Percentiles rank a stretch among this genome's conserved stretches.
phyloP scores from a whole-genome alignment of 2,888 invertebrate genomes.

The Habrosyne pyritoides region DNA sequence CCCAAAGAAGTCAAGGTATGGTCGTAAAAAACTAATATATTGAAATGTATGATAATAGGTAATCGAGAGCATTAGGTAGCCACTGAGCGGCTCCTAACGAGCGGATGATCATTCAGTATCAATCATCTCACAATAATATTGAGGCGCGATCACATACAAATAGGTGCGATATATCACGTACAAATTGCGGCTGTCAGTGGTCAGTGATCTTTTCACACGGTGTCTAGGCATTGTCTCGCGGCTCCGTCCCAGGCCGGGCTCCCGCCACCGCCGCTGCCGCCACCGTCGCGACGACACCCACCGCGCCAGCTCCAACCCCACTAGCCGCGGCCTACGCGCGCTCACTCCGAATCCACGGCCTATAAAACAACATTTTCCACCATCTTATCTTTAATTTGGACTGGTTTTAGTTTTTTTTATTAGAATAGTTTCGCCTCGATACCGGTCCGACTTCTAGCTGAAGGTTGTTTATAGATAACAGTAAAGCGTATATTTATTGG shows the following conservation, averaged over 20 bases:
- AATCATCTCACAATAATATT: conserved; percentile 40
- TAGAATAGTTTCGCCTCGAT: conserved; percentile 80
- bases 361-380: conserved; percentile 47
- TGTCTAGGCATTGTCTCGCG: conserved; percentile 26
- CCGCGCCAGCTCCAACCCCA: not conserved
- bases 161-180: conserved; percentile 39
- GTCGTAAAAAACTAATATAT: conserved; percentile 37
- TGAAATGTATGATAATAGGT: conserved; percentile 42
- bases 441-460: conserved; percentile 71
- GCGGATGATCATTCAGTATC: conserved; percentile 23
- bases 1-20: conserved; percentile 22
- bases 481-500: conserved; percentile 78
- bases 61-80: conserved; percentile 29
- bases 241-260: conserved; percentile 7
- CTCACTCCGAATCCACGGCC: conserved; percentile 34
- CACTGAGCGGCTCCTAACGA: not conserved
- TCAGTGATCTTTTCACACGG: conserved; percentile 37
- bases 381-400: conserved; percentile 66
- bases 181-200: conserved; percentile 32
- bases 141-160: conserved; percentile 23
- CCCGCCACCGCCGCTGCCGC: conserved; percentile 11
- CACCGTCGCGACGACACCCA: not conserved
- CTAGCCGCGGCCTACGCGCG: conserved; percentile 5
- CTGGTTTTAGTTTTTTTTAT: conserved; percentile 80
- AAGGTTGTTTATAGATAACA: conserved; percentile 78